These are phyloP conservation scores for Melangyna quadrimaculata DNA, from an alignment of 2,888 invertebrate species.

Conservation along the genomic window DNA sequence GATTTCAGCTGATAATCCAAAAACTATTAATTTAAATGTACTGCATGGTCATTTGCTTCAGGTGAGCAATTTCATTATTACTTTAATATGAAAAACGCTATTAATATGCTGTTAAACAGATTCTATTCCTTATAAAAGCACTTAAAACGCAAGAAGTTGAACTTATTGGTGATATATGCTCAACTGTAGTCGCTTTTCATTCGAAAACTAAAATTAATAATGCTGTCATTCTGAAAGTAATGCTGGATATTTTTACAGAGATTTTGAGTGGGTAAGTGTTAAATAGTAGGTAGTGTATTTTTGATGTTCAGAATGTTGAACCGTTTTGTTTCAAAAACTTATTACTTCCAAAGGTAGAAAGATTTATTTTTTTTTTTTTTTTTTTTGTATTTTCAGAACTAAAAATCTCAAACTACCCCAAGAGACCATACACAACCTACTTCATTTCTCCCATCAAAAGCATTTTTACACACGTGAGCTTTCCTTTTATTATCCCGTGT, in stretches of 20 bases:
- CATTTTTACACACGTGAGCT: slow-evolving; percentile 67
- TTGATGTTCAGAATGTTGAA: too few species aligned
- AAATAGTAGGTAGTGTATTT: too few species aligned
- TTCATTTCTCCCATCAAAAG: slow-evolving; percentile 73
- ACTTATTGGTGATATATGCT: slow-evolving; percentile 73
- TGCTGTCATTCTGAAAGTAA: slow-evolving; percentile 74
- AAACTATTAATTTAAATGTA: slow-evolving; percentile 71
- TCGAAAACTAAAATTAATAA: slow-evolving; percentile 74
- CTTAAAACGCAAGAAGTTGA: slow-evolving; percentile 67
- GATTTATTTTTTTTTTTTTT: background rate
- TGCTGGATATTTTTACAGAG: slow-evolving; percentile 74
- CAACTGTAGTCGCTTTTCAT: slow-evolving; percentile 73
- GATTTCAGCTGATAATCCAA: slow-evolving; percentile 71
- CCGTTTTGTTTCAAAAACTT: too few species aligned
- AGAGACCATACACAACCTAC: slow-evolving; percentile 72
- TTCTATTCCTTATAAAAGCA: slow-evolving; percentile 73
- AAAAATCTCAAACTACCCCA: slow-evolving; percentile 68
- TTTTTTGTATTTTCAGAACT: slow-evolving; percentile 56
- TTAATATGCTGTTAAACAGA: slow-evolving; percentile 54
- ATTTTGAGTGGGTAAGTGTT: slow-evolving; percentile 73
- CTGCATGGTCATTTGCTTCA: slow-evolving; percentile 77
- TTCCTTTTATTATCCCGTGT: slow-evolving; percentile 74
- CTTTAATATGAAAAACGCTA: too few species aligned
- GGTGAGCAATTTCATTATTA: slow-evolving; percentile 61
- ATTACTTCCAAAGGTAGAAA: too few species aligned